Evolutionary conservation across 2,888 invertebrate species (phyloP).

Genomic region (Muschampia plurimacula): DNA sequence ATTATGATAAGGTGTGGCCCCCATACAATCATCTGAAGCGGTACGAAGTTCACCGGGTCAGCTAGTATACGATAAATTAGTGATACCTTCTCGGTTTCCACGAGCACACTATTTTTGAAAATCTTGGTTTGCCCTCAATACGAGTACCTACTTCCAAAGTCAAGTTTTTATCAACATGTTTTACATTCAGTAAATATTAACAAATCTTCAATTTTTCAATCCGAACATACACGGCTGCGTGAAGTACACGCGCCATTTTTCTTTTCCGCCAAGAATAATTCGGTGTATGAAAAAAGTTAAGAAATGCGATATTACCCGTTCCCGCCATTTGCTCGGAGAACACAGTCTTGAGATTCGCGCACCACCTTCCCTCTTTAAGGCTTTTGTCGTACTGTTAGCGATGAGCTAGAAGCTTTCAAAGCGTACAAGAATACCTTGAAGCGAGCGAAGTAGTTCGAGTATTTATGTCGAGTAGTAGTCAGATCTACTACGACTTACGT

Average conservation of each 20-base stretch:
- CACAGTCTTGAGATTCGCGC: constrained; percentile 31
- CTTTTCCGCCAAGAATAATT: constrained; percentile 29
- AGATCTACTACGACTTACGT: too few relatives aligned
- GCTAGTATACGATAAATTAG: too few relatives aligned
- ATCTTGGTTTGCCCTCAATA: too few relatives aligned
- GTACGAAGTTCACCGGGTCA: too few relatives aligned
- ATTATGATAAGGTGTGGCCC: too few relatives aligned
- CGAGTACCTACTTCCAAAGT: neutral
- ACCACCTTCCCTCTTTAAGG: constrained; percentile 14
- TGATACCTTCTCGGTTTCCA: too few relatives aligned
- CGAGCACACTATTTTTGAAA: too few relatives aligned
- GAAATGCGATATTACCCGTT: constrained; percentile 31
- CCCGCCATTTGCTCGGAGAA: constrained; percentile 28
- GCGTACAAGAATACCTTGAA: too few relatives aligned
- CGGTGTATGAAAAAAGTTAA: constrained; percentile 40
- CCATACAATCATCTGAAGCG: too few relatives aligned
- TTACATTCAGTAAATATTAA: neutral
- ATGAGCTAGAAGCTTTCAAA: neutral
- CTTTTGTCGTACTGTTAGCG: neutral
- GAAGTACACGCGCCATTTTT: constrained; percentile 21
- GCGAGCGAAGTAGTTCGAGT: too few relatives aligned
- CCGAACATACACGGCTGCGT: neutral
- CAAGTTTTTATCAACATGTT: neutral
- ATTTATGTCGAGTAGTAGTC: too few relatives aligned
- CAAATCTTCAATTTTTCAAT: neutral